Conservation (phyloP, 1,140 invertebrate species). For the Drosophila azteca region DNA sequence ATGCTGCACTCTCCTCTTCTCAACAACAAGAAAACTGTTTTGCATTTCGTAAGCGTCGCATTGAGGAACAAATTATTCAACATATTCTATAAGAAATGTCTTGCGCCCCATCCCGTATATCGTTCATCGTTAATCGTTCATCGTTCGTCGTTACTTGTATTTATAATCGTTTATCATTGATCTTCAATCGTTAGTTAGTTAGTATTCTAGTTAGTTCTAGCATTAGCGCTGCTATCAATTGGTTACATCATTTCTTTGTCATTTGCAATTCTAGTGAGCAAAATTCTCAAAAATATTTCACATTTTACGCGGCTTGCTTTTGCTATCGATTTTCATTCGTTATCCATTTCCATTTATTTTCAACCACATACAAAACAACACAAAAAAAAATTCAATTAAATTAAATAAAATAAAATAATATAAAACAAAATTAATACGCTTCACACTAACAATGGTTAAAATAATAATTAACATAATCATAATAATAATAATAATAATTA, state of each 20-base stretch:
- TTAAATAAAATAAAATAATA: constrained; percentile 10
- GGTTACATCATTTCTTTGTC: constrained; percentile 17
- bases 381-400: constrained; percentile 22
- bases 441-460: constrained; percentile 25
- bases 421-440: constrained; percentile 57
- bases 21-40: constrained; percentile 29
- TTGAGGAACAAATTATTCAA: constrained; percentile 68
- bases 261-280: constrained; percentile 40
- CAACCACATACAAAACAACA: constrained; percentile 24
- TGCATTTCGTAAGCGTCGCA: constrained; percentile 48
- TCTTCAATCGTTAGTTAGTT: constrained; percentile 26
- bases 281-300: constrained; percentile 53
- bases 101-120: background rate
- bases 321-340: too few species aligned
- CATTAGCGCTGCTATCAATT: constrained; percentile 31
- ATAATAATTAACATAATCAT: constrained; percentile 12
- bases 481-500: constrained; percentile 35
- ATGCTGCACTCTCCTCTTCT: constrained; percentile 5
- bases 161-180: constrained; percentile 43
- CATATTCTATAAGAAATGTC: constrained; percentile 25
- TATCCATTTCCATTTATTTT: constrained; percentile 36
- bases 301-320: constrained; percentile 9
- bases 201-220: constrained; percentile 18
- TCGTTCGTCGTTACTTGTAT: constrained; percentile 11
- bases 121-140: constrained; percentile 12